These are phyloP conservation scores for Oxyura jamaicensis DNA, from an alignment of 2,113 vertebrate genomes.

Conservation along the genomic window DNA sequence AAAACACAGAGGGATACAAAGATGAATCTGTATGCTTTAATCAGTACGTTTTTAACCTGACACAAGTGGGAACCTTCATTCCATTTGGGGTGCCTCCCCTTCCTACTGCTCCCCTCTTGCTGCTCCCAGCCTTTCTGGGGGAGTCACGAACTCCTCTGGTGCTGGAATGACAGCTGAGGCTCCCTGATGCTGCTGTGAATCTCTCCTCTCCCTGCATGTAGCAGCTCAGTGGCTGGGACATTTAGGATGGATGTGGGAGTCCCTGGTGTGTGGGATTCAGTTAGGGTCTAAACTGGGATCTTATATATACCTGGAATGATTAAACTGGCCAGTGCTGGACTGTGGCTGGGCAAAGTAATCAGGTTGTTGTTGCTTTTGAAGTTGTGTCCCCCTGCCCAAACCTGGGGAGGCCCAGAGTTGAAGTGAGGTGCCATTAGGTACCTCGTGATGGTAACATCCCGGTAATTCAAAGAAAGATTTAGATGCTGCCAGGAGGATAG, in stretches of 20 bases:
- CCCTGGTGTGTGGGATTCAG: neutral
- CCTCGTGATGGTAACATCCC: neutral
- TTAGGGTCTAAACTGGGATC: neutral
- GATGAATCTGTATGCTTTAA: neutral
- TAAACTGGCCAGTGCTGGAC: neutral
- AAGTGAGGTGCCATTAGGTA: neutral
- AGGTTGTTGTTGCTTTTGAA: neutral
- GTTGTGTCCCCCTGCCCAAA: neutral
- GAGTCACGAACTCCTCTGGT: no score
- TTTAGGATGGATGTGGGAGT: neutral
- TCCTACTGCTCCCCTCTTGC: no score
- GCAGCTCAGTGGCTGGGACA: neutral
- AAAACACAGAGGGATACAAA: neutral
- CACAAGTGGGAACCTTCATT: no score
- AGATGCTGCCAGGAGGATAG: neutral
- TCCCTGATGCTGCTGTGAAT: no score
- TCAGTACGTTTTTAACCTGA: neutral
- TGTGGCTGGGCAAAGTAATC: neutral
- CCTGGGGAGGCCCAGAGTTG: neutral
- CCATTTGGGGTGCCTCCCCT: no score
- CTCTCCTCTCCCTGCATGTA: no score
- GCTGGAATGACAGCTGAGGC: no score
- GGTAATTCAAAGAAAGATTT: neutral
- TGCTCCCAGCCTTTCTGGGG: no score
- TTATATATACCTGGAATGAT: neutral